Conservation (phyloP, 37 sponge, comb jelly and placozoan genomes). For the Oscarella lobularis region DNA sequence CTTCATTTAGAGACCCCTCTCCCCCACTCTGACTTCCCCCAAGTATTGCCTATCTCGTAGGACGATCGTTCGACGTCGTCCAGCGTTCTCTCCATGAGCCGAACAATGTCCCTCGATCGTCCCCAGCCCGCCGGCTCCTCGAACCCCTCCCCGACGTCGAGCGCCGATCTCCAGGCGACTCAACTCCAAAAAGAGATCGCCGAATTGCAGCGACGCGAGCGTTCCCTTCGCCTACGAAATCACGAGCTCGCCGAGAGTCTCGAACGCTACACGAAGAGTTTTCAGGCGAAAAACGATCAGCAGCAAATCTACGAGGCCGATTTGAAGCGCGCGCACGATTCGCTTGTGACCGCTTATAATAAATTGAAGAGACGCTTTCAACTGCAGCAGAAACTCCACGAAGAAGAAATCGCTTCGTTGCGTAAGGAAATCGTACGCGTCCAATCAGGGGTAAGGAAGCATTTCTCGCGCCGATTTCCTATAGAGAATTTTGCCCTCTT, state of each 20-base stretch:
- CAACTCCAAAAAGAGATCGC: not conserved
- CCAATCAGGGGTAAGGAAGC: no score
- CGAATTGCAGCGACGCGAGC: not conserved
- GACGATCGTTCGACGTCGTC: slow-evolving; percentile 3
- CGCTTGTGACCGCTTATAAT: not conserved
- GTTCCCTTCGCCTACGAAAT: not conserved
- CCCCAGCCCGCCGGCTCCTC: no score
- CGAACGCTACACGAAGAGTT: not conserved
- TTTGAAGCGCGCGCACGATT: not conserved
- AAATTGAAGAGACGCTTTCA: not conserved
- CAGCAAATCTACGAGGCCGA: not conserved
- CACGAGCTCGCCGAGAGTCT: not conserved
- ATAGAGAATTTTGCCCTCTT: no score
- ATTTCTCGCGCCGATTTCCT: no score
- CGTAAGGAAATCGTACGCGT: no score
- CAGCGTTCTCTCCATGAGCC: not conserved
- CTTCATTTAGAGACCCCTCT: no score
- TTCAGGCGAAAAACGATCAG: not conserved
- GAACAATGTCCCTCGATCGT: no score
- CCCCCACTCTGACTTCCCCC: no score
- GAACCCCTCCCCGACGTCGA: no score
- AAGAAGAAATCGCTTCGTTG: not conserved
- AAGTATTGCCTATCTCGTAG: no score
- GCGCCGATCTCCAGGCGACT: no score
- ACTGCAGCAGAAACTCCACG: not conserved